Evolutionary conservation across 2,113 vertebrate species (phyloP), one percentile per base, ranked within the genome.

Genomic region (Pluvianellus socialis): DNA sequence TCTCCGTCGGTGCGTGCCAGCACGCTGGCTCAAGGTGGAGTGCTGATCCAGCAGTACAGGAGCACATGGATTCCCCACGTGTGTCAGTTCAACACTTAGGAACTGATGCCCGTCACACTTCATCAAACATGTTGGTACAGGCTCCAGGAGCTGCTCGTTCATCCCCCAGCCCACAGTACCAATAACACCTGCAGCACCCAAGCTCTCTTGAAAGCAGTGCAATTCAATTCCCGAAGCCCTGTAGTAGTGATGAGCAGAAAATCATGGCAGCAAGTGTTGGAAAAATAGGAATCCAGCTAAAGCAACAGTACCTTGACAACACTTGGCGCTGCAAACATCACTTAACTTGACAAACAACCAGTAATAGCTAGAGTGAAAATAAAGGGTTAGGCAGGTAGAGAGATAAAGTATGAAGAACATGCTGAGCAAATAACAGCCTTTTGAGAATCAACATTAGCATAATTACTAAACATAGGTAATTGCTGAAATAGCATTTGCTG

Each of bases 391-490:
- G 93, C 97, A 97, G 98, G 98, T 98, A 98, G 96, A 90, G 97
- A 98, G 97, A 97, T 97, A 98, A 98, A 97, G 97, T 92, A 95
- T 77, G 75, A 96, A 75, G 96, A 98, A 96, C 98, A 95, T 45
- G 97, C 98, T 97, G 98, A 97, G 98, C 94, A 98, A 98, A 98
- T 98, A 98, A 97, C 97, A 98, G 97, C 94, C 97, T 96, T 98
- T 97, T 96, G 98, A 98, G 98, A 98, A 95, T 97, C 97, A 95
- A 88, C 97, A 98, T 98, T 98, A 98, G 97, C 98, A 98, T 98
- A 98, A 98, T 98, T 98, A 98, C 98, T 96, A 98, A 98, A 98
- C 97, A 98, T 96, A 97, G 52, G 97, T 98, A 98, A 98, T 98
- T 98, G 98, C 98, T 96, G 96, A 98, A 98, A 98, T 98, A 98